A percentile compares a stretch with the other conserved stretches of the same genome.
These are phyloP conservation scores for Manis javanica DNA, from an alignment of 2,797 vertebrate species.

Conservation along the genomic window DNA sequence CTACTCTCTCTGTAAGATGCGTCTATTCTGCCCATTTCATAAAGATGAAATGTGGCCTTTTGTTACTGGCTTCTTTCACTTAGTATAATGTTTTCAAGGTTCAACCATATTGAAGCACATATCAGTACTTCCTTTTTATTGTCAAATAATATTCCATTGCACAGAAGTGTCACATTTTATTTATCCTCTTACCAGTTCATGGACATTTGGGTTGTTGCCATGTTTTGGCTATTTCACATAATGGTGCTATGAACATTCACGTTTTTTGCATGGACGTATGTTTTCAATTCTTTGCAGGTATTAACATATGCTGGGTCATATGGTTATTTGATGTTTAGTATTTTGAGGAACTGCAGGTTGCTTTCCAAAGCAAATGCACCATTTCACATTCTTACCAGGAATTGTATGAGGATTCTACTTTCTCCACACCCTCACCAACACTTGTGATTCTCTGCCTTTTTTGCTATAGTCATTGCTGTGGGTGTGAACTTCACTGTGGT, in stretches of 20 bases:
- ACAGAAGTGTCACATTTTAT: background rate
- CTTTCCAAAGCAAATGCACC: background rate
- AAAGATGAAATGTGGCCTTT: background rate
- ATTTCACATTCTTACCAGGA: background rate
- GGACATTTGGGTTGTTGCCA: background rate
- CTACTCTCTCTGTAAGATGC: background rate
- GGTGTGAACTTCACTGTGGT: background rate
- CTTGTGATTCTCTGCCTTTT: background rate
- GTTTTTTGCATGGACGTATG: background rate
- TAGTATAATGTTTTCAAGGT: background rate
- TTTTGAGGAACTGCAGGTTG: background rate
- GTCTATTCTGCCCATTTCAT: background rate
- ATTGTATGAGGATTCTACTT: background rate
- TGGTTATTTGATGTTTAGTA: constrained; percentile 6
- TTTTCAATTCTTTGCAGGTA: background rate
- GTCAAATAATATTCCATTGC: background rate
- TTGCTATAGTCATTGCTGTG: background rate
- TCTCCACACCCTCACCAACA: background rate
- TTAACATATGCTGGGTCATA: background rate
- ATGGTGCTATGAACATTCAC: background rate
- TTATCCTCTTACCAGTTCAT: background rate
- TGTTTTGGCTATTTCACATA: background rate
- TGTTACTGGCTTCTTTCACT: background rate
- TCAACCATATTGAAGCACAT: background rate
- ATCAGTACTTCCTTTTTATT: background rate